Evolutionary conservation across 2,797 vertebrate species (phyloP).

Genomic region (Orestias chungarensis): DNA sequence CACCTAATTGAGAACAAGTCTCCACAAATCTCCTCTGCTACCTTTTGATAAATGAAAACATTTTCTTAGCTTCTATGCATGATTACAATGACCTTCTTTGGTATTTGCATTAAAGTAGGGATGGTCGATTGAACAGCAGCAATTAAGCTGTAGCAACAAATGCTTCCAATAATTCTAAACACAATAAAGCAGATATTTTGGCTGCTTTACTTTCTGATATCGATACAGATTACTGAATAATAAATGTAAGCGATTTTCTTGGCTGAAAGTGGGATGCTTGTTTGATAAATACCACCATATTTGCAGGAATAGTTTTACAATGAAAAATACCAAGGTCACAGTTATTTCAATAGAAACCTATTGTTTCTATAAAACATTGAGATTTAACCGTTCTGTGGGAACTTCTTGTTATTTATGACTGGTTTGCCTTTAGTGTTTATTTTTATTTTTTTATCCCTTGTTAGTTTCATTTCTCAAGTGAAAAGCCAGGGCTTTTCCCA

Average conservation of each 20-base stretch:
- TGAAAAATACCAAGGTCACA: constrained; percentile 39
- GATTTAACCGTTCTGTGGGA: constrained; percentile 28
- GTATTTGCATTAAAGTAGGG: too few species aligned
- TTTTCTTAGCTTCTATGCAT: too few species aligned
- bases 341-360: constrained; percentile 33
- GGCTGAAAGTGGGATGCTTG: constrained; percentile 37
- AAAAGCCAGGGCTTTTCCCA: constrained; percentile 53
- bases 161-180: background rate
- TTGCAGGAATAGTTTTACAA: constrained; percentile 13
- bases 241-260: constrained; percentile 34
- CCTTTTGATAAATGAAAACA: too few species aligned
- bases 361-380: too few species aligned
- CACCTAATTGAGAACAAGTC: background rate
- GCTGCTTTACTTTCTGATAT: constrained; percentile 44
- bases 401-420: constrained; percentile 30
- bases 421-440: constrained; percentile 15
- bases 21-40: background rate
- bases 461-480: constrained; percentile 26
- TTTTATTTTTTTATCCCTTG: constrained; percentile 42
- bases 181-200: constrained; percentile 47
- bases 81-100: too few species aligned
- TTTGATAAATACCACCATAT: constrained; percentile 54
- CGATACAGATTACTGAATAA: constrained; percentile 38
- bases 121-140: too few species aligned
- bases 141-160: too few species aligned